Evolutionary conservation across 2,888 invertebrate genomes (phyloP), one percentile per base, ranked within the genome.

Genomic region (Pilophorus perplexus): DNA sequence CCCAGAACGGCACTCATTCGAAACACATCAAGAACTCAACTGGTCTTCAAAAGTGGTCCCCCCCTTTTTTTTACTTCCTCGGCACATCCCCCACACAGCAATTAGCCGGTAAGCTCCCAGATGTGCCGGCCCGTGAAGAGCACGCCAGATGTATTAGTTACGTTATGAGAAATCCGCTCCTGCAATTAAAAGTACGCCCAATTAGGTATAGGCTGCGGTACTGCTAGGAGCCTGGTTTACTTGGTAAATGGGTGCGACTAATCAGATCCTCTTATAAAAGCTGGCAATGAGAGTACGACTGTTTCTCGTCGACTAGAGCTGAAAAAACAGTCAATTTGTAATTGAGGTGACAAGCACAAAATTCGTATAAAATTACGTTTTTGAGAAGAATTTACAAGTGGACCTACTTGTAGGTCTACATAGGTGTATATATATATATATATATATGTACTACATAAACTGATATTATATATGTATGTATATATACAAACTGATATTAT

Each of bases 101-200:
- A 57, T 57, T 57, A 40, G 57, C 18, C 27, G 22, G 42, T 33
- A 18, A 12, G 20, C 48, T 37, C 12, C 20, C n/a, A 18, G n/a
- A 46, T 1, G 46, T 25, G 46, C 46, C 33, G 46, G 62, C 33
- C 62, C 62, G 62, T 62, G 62, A 5, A 2, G 46, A 25, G 46
- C 60, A 60, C 62, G 62, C 48, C 38, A 62, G 5, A 5, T 37
- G 62, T 62, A 28, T 62, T 48, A 62, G 46, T n/a, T 25, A 28
- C 62, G 28, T 46, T 46, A 62, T 62, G 62, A 62, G 62, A 62
- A 62, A 48, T 62, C n/a, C 62, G 62, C 12, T 6, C 22, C 27
- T 46, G 22, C 48, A 62, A 46, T 62, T 62, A 62, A 46, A 62
- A 23, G 20, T 62, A 48, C 62, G 62, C 33, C 33, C 33, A 62